Percentiles rank a stretch among this genome's conserved stretches.
Conservation (phyloP, 2,113 vertebrate genomes). For the Picathartes gymnocephalus region DNA sequence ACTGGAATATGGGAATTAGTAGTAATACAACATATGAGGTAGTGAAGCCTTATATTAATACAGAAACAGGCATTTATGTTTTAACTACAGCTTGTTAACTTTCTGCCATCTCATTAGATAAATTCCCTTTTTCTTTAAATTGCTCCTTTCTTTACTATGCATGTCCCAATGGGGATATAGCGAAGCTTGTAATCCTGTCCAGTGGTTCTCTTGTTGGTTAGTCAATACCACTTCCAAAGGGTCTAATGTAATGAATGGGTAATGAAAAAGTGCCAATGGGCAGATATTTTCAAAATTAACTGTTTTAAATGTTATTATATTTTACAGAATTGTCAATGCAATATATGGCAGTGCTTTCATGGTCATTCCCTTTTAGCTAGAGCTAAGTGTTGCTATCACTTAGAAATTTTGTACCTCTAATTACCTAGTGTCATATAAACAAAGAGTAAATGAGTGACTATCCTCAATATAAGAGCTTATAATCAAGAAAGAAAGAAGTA, state of each 20-base stretch:
- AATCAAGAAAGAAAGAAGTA: not conserved
- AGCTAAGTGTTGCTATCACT: not conserved
- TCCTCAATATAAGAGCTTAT: not conserved
- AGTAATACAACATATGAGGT: not conserved
- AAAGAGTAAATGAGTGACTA: not conserved
- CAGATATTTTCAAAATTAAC: not conserved
- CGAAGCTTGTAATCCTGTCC: not conserved
- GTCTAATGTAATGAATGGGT: not conserved
- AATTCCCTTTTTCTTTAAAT: not conserved
- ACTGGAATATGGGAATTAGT: not conserved
- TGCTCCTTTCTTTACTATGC: not conserved
- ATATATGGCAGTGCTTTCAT: not conserved
- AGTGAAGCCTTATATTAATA: not conserved
- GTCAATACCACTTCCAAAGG: not conserved
- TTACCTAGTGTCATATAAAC: not conserved
- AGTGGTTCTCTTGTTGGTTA: not conserved
- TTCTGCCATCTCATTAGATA: not conserved
- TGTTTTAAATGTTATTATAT: not conserved
- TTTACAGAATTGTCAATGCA: not conserved
- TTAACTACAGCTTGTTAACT: not conserved
- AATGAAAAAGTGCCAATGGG: not conserved
- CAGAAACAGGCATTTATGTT: not conserved
- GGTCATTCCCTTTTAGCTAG: not conserved
- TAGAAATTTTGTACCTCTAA: not conserved
- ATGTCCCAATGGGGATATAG: not conserved